phyloP scores from a whole-genome alignment of 2,888 invertebrate species.

The Drosophila limbata region DNA sequence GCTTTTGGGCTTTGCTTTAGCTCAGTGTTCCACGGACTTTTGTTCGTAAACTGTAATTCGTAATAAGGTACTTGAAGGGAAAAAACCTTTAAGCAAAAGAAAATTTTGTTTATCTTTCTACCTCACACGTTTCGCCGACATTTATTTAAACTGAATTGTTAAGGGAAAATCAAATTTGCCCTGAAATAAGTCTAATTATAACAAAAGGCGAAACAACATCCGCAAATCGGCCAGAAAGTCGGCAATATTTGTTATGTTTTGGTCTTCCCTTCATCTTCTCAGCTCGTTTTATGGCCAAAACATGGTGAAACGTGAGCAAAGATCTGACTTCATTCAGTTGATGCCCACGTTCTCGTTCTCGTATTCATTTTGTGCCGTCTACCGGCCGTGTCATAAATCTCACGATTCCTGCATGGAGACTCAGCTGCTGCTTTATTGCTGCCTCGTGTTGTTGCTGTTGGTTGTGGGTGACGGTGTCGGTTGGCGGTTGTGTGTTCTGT shows the following conservation, averaged over 20 bases:
- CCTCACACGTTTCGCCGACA: not conserved
- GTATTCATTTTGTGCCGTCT: constrained; percentile 29
- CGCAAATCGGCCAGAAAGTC: constrained; percentile 43
- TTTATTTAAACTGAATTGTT: constrained; percentile 15
- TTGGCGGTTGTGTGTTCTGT: constrained; percentile 23
- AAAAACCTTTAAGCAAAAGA: not conserved
- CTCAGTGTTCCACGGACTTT: constrained; percentile 12
- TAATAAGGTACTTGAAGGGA: constrained; percentile 6
- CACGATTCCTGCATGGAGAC: constrained; percentile 78
- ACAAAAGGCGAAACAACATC: constrained; percentile 22
- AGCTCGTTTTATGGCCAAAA: constrained; percentile 54
- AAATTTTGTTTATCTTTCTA: not conserved
- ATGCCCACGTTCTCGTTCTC: constrained; percentile 20
- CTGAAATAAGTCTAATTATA: constrained; percentile 54
- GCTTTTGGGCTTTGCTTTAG: not conserved
- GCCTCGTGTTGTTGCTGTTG: constrained; percentile 26
- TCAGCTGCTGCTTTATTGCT: constrained; percentile 77
- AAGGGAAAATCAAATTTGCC: constrained; percentile 23
- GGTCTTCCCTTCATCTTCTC: not conserved
- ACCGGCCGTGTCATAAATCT: constrained; percentile 73
- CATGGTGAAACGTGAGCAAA: constrained; percentile 50
- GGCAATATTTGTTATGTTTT: constrained; percentile 49
- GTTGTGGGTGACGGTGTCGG: not conserved
- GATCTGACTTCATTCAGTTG: constrained; percentile 16
- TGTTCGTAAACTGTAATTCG: constrained; percentile 2